Base-by-base conservation (phyloP, 2,797 vertebrate species). In the Astyanax mexicanus region DNA sequence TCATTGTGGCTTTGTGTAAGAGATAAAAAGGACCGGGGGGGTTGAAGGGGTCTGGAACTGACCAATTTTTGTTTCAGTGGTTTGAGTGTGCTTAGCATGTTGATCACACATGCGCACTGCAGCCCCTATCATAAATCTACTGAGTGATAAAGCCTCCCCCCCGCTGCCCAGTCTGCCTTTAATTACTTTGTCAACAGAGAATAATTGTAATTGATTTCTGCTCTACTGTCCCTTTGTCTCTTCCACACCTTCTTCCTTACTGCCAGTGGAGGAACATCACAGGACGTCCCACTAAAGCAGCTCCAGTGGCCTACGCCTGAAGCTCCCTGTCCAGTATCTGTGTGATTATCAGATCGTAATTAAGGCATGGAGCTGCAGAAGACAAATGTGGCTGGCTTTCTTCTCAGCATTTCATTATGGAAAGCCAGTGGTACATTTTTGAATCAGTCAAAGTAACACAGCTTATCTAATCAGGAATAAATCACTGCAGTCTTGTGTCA, bases 171-270 rank as follows among this genome's bases (percentile, higher is more conserved):
- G 91, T 92, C 81, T 72, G 75, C 84, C 75, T 93, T 95, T 98
- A 96, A 97, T 97, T 95, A 95, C 94, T 95, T 95, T 97, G 96
- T 97, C 96, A 97, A 93, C 93, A 92, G 92, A 95, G 96, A 96
- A 96, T 95, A 98, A 97, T 94, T 91, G 93, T 93, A 91, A 96
- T 95, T 95, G 96, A 98, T 96, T 93, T 95, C 90, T 91, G 89
- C 87, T 88, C 89, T 80, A 81, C 81, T 81, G 81, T 85, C 32
- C 80, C 73, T 69, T 45, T 51, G 61, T 82, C 64, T 69, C 76
- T 64, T 74, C 70, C 66, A 75, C 62, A 42, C 72, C 47, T 23
- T 51, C 52, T 42, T 40, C 47, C 25, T 62, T 25, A 49, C 35
- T 38, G 40, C 38, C 58, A 17, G 38, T 15, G 29, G 29, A 51